Evolutionary conservation across 2,888 invertebrate genomes (phyloP).

Genomic region (Drosophila fulvimacula): DNA sequence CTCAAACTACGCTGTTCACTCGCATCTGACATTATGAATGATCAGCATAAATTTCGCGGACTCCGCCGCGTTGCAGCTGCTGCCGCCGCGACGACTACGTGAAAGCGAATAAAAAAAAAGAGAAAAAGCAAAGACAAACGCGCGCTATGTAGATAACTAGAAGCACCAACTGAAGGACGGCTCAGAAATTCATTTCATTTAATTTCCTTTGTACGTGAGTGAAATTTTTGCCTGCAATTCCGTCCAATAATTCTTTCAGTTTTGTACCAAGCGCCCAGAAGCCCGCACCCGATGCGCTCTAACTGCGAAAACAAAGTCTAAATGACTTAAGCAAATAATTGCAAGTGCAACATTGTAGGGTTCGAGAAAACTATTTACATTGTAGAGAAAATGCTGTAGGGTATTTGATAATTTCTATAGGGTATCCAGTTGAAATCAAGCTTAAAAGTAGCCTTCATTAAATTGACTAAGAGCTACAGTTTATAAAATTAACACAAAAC

Average conservation of each 20-base stretch:
- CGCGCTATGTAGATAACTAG: conserved; percentile 58
- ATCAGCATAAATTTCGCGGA: conserved; percentile 79
- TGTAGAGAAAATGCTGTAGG: not conserved
- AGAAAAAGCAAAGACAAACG: conserved; percentile 30
- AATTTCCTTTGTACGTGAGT: conserved; percentile 79
- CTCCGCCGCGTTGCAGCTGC: conserved; percentile 64
- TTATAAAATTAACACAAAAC: not conserved
- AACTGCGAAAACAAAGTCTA: conserved; percentile 27
- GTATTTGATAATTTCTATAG: no score
- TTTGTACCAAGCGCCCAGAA: conserved; percentile 28
- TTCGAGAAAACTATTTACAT: not conserved
- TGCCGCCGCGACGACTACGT: conserved; percentile 10
- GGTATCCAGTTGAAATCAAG: not conserved
- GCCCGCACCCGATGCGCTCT: conserved; percentile 9
- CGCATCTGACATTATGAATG: conserved; percentile 78
- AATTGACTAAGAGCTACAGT: no score
- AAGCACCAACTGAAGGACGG: conserved; percentile 63
- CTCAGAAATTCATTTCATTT: conserved; percentile 81
- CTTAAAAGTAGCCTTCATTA: not conserved
- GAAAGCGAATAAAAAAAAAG: conserved; percentile 6
- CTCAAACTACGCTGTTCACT: conserved; percentile 8
- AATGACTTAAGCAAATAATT: conserved; percentile 38
- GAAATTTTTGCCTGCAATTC: conserved; percentile 65
- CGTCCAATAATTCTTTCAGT: conserved; percentile 61
- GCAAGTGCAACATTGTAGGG: conserved; percentile 25